Evolutionary conservation across 2,797 vertebrate species (phyloP), one percentile per base, ranked within the genome.

Genomic region (Anableps anableps): DNA sequence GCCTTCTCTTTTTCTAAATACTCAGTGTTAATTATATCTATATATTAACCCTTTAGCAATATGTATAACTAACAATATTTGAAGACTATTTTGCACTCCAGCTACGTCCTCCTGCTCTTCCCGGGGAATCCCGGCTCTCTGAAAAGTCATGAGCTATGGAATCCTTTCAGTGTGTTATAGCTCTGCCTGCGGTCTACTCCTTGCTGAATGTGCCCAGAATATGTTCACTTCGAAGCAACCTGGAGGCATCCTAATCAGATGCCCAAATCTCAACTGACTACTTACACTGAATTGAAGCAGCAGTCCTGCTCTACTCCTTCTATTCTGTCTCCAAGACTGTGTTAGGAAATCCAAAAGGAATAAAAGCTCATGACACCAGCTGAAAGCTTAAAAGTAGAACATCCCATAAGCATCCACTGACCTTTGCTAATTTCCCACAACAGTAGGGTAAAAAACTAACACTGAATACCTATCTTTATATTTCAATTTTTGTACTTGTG

Each of bases 161-260:
- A 77, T 74, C 68, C 82, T 70, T 41, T 66, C 9, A 73, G 79
- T 41, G 14, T 60, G n/a, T 71, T 75, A 64, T 43, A 55, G 60
- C 3, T 83, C 36, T 64, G 64, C 83, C 66, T 8, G 29, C 23
- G 66, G 75, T 58, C 74, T 43, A 64, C 74, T 87, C 34, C 38
- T 51, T 45, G 51, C 43, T 71, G 17, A 45, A 79, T 75, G 31
- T 77, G 76, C 48, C 17, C 55, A 68, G 79, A 83, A 90, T 80
- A 31, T 41, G 31, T 76, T 79, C 10, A 70, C 3, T 64, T 48
- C 19, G 29, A 64, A 73, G 64, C 74, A 45, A 64, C 70, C 60
- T 26, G 0, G 34, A 74, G 60, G 77, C 81, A 77, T 83, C 75
- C 36, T 72, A 55, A 83, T 80, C 47, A 60, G 34, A 73, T 5